phyloP scores from a whole-genome alignment of 1,140 invertebrate species.

The Drosophila lacertosa region DNA sequence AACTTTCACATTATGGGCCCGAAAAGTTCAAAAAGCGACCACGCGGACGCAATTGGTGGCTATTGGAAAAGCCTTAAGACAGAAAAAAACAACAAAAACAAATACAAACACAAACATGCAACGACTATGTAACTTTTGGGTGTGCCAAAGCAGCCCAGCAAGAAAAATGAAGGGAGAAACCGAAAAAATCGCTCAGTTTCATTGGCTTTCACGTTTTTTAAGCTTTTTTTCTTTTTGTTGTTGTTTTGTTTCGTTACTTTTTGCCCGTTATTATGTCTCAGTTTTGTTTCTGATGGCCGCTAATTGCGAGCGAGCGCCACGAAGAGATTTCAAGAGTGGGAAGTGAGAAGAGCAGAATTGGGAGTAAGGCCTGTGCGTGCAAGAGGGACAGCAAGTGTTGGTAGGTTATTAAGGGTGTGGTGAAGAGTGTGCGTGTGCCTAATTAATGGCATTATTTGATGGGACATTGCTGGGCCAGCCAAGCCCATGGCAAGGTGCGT shows the following conservation, averaged over 20 bases:
- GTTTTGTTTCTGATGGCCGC: constrained; percentile 71
- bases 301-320: constrained; percentile 58
- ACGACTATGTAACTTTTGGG: constrained; percentile 33
- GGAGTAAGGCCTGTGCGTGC: neutral
- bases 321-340: constrained; percentile 38
- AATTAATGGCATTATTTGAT: constrained; percentile 81
- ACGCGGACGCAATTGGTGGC: constrained; percentile 29
- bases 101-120: constrained; percentile 10
- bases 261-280: constrained; percentile 63
- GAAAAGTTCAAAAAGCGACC: constrained; percentile 34
- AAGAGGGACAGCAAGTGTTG: constrained; percentile 5
- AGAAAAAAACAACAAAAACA: constrained; percentile 16
- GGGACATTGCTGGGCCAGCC: constrained; percentile 29
- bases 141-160: constrained; percentile 22
- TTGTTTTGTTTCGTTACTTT: too few relatives aligned
- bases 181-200: constrained; percentile 34
- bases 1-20: constrained; percentile 47
- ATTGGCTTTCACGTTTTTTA: constrained; percentile 48
- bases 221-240: constrained; percentile 37
- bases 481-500: constrained; percentile 48
- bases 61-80: constrained; percentile 42
- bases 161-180: constrained; percentile 8
- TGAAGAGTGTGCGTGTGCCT: constrained; percentile 51
- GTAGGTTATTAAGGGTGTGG: constrained; percentile 43
- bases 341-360: too few relatives aligned